Evolutionary conservation across 2,888 invertebrate species (phyloP), one percentile per base, ranked within the genome.

Genomic region (Lamproptera curius): DNA sequence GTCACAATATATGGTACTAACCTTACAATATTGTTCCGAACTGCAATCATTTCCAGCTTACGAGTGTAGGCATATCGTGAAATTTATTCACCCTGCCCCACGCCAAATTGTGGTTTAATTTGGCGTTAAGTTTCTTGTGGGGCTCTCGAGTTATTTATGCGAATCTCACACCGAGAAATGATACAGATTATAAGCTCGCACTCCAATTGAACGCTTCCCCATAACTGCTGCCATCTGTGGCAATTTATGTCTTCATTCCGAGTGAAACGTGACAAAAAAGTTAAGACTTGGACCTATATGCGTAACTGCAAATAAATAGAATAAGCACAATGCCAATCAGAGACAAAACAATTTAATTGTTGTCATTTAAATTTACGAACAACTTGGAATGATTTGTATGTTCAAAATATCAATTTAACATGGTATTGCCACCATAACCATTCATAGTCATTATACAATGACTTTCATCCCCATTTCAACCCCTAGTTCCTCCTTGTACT

Each of bases 81-180:
- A 80, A 77, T 78, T 76, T 79, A 81, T 82, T 76, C 81, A 80
- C 83, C 81, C 79, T 67, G 64, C 58, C 51, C 57, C 52, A 55
- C 57, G 54, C 63, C 70, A 73, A 76, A 81, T 72, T 70, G 75
- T 69, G 74, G 73, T 79, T 80, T 80, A 80, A 83, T 81, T 73
- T 67, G 59, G 69, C 73, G 75, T 76, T 75, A 78, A 77, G 70
- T 77, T 76, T 67, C 69, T 65, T 58, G 59, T 46, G 58, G 50
- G 59, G 55, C 52, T 51, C 53, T 54, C 56, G 59, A 62, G 65
- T 63, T 65, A 67, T 65, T 72, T 73, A 67, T 72, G 68, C 58
- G 61, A 58, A 55, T 53, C 59, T 58, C 56, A 56, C 62, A 61
- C 62, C 61, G 61, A 52, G 50, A 45, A 53, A 54, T 53, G 52